These are phyloP conservation scores for Blastomussa wellsi DNA, from an alignment of 92 coral and sea anemone genomes.

Conservation along the genomic window DNA sequence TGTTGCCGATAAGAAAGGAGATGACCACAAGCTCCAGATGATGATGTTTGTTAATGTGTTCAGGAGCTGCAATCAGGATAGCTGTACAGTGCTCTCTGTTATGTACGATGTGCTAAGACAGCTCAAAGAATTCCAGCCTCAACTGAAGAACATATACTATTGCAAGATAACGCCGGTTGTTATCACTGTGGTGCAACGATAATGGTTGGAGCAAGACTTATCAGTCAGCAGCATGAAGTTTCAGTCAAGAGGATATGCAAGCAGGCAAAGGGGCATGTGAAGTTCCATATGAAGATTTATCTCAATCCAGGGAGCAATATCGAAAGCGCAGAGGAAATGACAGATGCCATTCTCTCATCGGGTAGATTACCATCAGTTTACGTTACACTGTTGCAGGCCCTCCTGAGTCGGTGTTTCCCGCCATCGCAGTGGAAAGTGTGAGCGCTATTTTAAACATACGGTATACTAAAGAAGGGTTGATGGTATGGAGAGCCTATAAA, in stretches of 20 bases:
- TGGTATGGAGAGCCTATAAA: constrained; percentile 69
- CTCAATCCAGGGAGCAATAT: background rate
- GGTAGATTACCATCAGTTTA: background rate
- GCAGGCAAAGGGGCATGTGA: background rate
- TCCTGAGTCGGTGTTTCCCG: background rate
- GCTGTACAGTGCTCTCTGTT: too few species aligned
- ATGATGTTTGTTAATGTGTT: too few species aligned
- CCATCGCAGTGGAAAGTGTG: constrained; percentile 28
- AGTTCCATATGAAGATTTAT: background rate
- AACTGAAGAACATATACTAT: background rate
- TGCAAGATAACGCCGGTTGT: constrained; percentile 50
- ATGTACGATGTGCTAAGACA: background rate
- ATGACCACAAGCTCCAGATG: too few species aligned
- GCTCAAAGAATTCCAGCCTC: background rate
- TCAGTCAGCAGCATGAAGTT: too few species aligned
- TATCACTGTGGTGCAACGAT: constrained; percentile 41
- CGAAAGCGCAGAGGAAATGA: background rate
- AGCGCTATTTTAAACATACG: constrained; percentile 59
- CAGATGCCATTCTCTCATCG: background rate
- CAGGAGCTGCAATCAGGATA: too few species aligned
- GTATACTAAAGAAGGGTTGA: constrained; percentile 39
- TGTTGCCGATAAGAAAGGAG: background rate
- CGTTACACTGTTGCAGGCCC: constrained; percentile 15
- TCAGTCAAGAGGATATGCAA: background rate
- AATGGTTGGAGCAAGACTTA: too few species aligned